Evolutionary conservation across 2,113 vertebrate genomes (phyloP).

Genomic region (Etheostoma cragini): DNA sequence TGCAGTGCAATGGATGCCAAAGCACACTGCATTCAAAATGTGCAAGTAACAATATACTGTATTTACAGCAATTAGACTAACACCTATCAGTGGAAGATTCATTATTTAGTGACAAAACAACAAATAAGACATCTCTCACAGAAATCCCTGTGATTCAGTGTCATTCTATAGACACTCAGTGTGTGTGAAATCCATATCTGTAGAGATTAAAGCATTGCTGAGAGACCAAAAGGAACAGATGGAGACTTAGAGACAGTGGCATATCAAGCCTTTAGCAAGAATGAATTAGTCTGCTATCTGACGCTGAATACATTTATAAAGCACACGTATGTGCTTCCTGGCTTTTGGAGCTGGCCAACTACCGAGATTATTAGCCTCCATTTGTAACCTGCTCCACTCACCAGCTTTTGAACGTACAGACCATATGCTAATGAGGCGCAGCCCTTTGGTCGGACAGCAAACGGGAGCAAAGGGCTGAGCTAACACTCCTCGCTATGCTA

Average conservation of each 20-base stretch:
- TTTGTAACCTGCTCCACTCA: slow-evolving; percentile 54
- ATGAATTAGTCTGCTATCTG: slow-evolving; percentile 44
- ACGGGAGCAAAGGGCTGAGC: slow-evolving; percentile 9
- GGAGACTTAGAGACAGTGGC: slow-evolving; percentile 27
- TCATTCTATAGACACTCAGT: background rate
- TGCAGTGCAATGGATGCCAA: background rate
- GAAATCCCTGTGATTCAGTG: slow-evolving; percentile 2
- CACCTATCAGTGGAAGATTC: background rate
- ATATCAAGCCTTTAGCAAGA: slow-evolving; percentile 40
- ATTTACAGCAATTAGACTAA: background rate
- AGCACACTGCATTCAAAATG: background rate
- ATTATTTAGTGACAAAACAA: slow-evolving; percentile 22
- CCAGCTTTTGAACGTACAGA: slow-evolving; percentile 50
- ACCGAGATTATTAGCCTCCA: slow-evolving; percentile 65
- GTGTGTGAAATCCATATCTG: slow-evolving; percentile 36
- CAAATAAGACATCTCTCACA: slow-evolving; percentile 20
- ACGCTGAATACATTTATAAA: slow-evolving; percentile 49
- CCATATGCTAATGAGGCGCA: slow-evolving; percentile 47
- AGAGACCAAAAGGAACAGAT: slow-evolving; percentile 41
- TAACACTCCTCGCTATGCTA: slow-evolving; percentile 11
- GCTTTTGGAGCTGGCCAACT: slow-evolving; percentile 29
- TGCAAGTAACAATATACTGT: background rate
- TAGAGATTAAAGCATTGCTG: slow-evolving; percentile 50
- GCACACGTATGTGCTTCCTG: slow-evolving; percentile 47
- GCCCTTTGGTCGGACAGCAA: slow-evolving; percentile 19